phyloP scores from a whole-genome alignment of 2,888 invertebrate species.

The Tetranychus truncatus region DNA sequence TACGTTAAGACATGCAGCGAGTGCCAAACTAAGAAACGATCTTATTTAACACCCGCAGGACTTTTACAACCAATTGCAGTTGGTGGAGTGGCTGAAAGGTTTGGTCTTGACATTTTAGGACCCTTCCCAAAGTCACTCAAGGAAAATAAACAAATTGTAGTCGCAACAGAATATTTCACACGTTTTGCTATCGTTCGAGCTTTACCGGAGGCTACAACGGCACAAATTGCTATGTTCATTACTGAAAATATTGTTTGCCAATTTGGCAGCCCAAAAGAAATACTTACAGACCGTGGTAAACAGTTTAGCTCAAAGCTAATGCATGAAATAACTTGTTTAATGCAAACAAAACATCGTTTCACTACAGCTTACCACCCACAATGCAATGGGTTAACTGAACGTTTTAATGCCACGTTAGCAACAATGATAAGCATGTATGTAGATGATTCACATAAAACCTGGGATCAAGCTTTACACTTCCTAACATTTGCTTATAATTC shows the following conservation, averaged over 20 bases:
- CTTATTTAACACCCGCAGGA: conserved; percentile 7
- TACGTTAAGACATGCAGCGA: conserved; percentile 12
- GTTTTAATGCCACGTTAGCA: conserved; percentile 23
- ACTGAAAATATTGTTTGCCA: conserved; percentile 24
- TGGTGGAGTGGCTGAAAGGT: conserved; percentile 6
- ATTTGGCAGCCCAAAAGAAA: conserved; percentile 22
- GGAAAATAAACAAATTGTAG: conserved; percentile 23
- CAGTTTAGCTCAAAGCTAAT: conserved; percentile 13
- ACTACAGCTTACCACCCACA: conserved; percentile 25
- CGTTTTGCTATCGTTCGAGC: conserved; percentile 23
- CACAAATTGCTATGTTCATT: conserved; percentile 21
- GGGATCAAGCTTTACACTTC: conserved; percentile 24
- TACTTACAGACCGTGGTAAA: conserved; percentile 23
- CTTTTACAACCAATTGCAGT: conserved; percentile 15
- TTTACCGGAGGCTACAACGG: conserved; percentile 21
- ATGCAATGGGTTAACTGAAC: conserved; percentile 24
- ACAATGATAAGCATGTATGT: conserved; percentile 24
- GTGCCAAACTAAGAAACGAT: conserved; percentile 18
- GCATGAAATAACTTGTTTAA: background rate
- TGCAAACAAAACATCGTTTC: conserved; percentile 17
- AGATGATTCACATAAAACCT: conserved; percentile 21
- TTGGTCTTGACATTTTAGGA: conserved; percentile 23
- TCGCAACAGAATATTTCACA: conserved; percentile 23
- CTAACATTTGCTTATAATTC: conserved; percentile 25
- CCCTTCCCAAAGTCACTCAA: conserved; percentile 19